Percentiles rank a stretch among this genome's conserved stretches.
These are phyloP conservation scores for Bagarius yarrelli DNA, from an alignment of 2,113 vertebrate genomes.

Conservation along the genomic window DNA sequence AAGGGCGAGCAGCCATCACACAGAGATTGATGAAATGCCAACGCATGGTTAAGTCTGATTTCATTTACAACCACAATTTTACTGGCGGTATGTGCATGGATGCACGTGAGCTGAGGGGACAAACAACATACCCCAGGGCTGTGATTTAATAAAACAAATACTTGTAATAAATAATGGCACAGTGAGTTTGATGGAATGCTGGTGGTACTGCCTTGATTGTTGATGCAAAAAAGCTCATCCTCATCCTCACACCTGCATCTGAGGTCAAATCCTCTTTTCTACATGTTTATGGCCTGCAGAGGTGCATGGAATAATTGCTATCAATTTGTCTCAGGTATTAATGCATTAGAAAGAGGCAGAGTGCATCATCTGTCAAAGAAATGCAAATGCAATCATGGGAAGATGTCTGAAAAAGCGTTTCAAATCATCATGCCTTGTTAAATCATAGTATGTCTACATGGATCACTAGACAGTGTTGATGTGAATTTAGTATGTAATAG, in stretches of 20 bases:
- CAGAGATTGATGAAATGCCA: slow-evolving; percentile 66
- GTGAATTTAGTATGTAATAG: neutral
- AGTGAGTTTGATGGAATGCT: slow-evolving; percentile 64
- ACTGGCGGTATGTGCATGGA: slow-evolving; percentile 41
- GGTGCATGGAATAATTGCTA: slow-evolving; percentile 53
- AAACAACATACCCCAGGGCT: slow-evolving; percentile 53
- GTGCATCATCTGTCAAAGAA: slow-evolving; percentile 7
- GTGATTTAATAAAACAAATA: slow-evolving; percentile 63
- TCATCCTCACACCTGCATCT: slow-evolving; percentile 42
- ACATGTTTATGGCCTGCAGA: slow-evolving; percentile 46
- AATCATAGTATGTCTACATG: neutral
- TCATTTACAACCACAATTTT: slow-evolving; percentile 66
- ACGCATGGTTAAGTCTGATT: slow-evolving; percentile 66
- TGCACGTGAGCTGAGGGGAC: slow-evolving; percentile 46
- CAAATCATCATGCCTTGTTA: slow-evolving; percentile 44
- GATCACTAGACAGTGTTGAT: neutral
- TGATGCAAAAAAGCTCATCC: slow-evolving; percentile 55
- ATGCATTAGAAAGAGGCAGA: slow-evolving; percentile 16
- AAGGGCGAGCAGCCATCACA: slow-evolving; percentile 60
- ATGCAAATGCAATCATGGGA: slow-evolving; percentile 50
- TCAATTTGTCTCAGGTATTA: slow-evolving; percentile 46
- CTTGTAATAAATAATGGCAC: slow-evolving; percentile 62
- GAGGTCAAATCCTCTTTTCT: slow-evolving; percentile 50
- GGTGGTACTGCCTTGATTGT: slow-evolving; percentile 60
- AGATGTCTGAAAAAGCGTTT: slow-evolving; percentile 46